These are phyloP conservation scores for Luperina nickerlii DNA, from an alignment of 2,888 invertebrate genomes.

Conservation along the genomic window DNA sequence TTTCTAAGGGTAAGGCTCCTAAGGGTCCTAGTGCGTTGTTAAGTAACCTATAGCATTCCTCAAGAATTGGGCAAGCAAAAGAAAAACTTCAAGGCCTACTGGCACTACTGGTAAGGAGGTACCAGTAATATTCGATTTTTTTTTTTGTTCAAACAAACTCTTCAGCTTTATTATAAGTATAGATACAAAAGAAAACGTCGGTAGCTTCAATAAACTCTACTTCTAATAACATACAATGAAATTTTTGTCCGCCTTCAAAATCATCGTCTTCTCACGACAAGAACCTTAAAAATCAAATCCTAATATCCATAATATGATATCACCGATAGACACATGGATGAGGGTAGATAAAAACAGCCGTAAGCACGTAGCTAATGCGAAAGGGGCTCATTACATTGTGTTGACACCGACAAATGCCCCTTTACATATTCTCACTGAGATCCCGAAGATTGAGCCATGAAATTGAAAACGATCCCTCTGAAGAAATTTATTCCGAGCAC, in stretches of 20 bases:
- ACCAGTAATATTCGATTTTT: too few relatives aligned
- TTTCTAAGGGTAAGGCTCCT: too few relatives aligned
- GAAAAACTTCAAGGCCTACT: too few relatives aligned
- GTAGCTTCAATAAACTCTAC: background rate
- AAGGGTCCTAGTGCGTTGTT: too few relatives aligned
- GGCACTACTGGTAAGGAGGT: too few relatives aligned
- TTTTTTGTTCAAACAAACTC: too few relatives aligned
- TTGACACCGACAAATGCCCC: conserved; percentile 90
- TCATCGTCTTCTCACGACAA: conserved; percentile 8
- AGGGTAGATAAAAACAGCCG: conserved; percentile 76
- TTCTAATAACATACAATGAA: background rate
- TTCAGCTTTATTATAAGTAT: too few relatives aligned
- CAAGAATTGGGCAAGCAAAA: too few relatives aligned
- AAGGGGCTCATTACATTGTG: conserved; percentile 88
- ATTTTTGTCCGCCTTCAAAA: conserved; percentile 19
- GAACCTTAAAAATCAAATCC: conserved; percentile 57
- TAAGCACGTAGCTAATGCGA: conserved; percentile 85
- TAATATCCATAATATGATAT: conserved; percentile 66
- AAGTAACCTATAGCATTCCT: too few relatives aligned
- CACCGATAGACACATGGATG: conserved; percentile 63
- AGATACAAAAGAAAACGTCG: background rate
- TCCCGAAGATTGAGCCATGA: conserved; percentile 90
- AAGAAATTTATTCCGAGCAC: conserved; percentile 90
- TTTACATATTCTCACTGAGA: conserved; percentile 89
- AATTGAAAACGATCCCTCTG: conserved; percentile 90